A percentile compares a stretch with the other conserved stretches of the same genome.
phyloP scores from a whole-genome alignment of 35 echinoderm and acorn worm species.

The Ophiothrix spiculata region DNA sequence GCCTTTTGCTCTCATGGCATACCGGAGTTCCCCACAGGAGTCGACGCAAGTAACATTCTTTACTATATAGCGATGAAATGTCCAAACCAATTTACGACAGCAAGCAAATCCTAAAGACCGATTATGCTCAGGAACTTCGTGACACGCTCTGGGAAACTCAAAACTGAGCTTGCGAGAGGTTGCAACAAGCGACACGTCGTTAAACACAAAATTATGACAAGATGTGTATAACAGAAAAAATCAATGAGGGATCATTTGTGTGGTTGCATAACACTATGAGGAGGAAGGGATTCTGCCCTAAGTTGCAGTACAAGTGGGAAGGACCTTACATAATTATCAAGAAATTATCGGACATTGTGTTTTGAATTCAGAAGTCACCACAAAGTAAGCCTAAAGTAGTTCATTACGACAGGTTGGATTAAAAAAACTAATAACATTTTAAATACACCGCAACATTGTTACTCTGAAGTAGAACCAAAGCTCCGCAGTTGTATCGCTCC shows the following conservation, averaged over 20 bases:
- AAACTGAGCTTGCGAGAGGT: conserved; percentile 17
- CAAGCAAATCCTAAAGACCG: not conserved
- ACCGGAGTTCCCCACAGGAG: conserved; percentile 24
- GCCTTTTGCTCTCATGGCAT: conserved; percentile 30
- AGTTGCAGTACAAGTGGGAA: conserved; percentile 47
- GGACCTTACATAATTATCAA: not conserved
- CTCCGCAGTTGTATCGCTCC: too few species aligned
- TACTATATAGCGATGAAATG: conserved; percentile 55
- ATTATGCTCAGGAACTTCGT: conserved; percentile 27
- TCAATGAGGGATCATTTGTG: conserved; percentile 37
- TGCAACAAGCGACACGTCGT: not conserved
- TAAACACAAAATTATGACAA: conserved; percentile 50
- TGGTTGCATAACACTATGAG: conserved; percentile 32
- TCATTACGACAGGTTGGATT: conserved; percentile 20
- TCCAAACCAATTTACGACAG: conserved; percentile 39
- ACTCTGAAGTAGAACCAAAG: too few species aligned
- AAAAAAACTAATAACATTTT: too few species aligned
- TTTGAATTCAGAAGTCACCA: conserved; percentile 23
- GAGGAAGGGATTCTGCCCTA: conserved; percentile 55
- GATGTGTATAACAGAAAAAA: not conserved
- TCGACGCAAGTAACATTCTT: conserved; percentile 32
- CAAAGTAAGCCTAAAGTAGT: conserved; percentile 28
- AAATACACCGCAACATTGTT: too few species aligned
- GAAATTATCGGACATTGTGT: conserved; percentile 23
- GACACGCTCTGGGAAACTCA: not conserved